Percentiles rank a stretch among this genome's conserved stretches.
These are phyloP conservation scores for Hermodice carunculata DNA, from an alignment of 2,888 invertebrate genomes.

Conservation along the genomic window DNA sequence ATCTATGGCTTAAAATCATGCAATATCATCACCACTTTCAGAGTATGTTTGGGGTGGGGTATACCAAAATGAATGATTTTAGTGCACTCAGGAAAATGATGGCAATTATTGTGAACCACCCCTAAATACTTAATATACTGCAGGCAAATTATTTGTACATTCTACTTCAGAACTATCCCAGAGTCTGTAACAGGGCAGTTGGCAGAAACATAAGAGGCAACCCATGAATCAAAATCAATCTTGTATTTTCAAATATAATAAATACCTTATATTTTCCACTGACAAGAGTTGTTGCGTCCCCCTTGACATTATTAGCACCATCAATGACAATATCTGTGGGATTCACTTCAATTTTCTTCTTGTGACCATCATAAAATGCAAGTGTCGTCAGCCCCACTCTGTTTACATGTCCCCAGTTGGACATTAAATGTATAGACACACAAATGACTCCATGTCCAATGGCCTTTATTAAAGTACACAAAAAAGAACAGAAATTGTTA, in stretches of 20 bases:
- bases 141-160: too few species aligned
- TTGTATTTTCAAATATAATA: background rate
- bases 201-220: background rate
- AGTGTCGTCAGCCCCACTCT: constrained; percentile 67
- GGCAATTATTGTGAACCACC: too few species aligned
- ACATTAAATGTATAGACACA: constrained; percentile 57
- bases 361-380: constrained; percentile 58
- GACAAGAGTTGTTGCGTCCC: constrained; percentile 53
- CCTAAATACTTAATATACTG: too few species aligned
- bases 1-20: too few species aligned
- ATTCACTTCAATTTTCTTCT: constrained; percentile 50
- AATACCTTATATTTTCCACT: constrained; percentile 65
- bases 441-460: too few species aligned
- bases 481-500: too few species aligned
- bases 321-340: constrained; percentile 50
- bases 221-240: background rate
- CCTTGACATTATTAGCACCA: constrained; percentile 51
- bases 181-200: background rate
- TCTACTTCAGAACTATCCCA: background rate
- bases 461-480: too few species aligned
- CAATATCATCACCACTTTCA: too few species aligned
- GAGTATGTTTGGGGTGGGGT: too few species aligned
- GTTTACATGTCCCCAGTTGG: constrained; percentile 66
- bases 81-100: too few species aligned
- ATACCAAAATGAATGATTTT: too few species aligned